These are phyloP conservation scores for Thunnus maccoyii DNA, from an alignment of 2,113 vertebrate species.

Conservation along the genomic window DNA sequence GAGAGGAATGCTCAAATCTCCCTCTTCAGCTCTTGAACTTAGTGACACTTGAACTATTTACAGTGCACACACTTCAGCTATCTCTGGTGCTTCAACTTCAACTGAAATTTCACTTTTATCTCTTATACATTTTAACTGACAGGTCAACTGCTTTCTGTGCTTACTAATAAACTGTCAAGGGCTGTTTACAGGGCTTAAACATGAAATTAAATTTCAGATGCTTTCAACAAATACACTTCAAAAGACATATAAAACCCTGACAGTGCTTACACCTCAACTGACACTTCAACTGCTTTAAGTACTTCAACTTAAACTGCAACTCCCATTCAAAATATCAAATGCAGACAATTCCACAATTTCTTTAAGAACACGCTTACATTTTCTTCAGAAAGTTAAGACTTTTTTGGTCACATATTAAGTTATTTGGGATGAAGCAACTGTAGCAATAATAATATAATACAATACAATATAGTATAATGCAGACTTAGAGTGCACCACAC, in stretches of 20 bases:
- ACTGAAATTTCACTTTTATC: too few species aligned
- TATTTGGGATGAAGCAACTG: background rate
- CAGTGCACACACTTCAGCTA: too few species aligned
- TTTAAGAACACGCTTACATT: too few species aligned
- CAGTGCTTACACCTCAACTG: too few species aligned
- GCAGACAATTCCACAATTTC: too few species aligned
- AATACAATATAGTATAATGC: background rate
- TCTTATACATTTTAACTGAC: background rate
- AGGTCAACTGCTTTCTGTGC: background rate
- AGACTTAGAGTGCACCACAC: slow-evolving; percentile 3
- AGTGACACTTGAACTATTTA: too few species aligned
- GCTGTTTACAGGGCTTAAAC: background rate
- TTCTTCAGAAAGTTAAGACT: background rate
- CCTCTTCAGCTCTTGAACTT: too few species aligned
- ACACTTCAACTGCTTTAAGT: background rate
- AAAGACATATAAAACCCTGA: too few species aligned
- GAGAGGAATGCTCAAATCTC: too few species aligned
- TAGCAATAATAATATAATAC: too few species aligned
- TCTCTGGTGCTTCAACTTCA: too few species aligned
- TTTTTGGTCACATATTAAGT: background rate
- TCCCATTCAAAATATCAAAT: background rate
- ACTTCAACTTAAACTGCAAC: background rate
- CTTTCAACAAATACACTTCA: background rate
- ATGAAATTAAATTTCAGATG: background rate
- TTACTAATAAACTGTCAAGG: background rate